Conservation (phyloP, 2,113 vertebrate genomes). For the Notothenia coriiceps region DNA sequence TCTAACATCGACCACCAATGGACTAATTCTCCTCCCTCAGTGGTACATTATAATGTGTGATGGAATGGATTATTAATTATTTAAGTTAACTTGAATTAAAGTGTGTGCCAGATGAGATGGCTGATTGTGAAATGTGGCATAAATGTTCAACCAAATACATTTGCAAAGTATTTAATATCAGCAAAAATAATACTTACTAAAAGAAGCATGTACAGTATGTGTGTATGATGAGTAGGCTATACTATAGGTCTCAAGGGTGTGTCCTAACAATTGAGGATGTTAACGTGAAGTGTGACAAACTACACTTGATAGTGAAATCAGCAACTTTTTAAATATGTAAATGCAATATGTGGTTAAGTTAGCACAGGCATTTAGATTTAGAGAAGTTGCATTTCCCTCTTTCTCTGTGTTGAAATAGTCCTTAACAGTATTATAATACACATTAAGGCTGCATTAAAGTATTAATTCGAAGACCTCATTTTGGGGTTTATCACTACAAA, state of each 20-base stretch:
- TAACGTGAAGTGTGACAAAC: not conserved
- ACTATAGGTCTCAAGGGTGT: not conserved
- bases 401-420: not conserved
- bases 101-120: not conserved
- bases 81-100: not conserved
- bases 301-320: not conserved
- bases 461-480: not conserved
- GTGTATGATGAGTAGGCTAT: not conserved
- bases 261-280: not conserved
- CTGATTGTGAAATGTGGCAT: not conserved
- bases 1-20: conserved; percentile 17
- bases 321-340: too few species aligned
- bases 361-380: not conserved
- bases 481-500: too few species aligned
- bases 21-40: conserved; percentile 4
- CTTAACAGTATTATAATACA: not conserved
- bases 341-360: not conserved
- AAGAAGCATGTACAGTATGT: not conserved
- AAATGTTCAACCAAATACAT: not conserved
- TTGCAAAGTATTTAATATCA: not conserved
- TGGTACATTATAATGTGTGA: conserved; percentile 9
- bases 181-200: not conserved
- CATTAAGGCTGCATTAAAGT: not conserved
- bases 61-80: conserved; percentile 19
- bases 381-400: not conserved